phyloP scores from a whole-genome alignment of 2,888 invertebrate genomes.

The Melieria picta region DNA sequence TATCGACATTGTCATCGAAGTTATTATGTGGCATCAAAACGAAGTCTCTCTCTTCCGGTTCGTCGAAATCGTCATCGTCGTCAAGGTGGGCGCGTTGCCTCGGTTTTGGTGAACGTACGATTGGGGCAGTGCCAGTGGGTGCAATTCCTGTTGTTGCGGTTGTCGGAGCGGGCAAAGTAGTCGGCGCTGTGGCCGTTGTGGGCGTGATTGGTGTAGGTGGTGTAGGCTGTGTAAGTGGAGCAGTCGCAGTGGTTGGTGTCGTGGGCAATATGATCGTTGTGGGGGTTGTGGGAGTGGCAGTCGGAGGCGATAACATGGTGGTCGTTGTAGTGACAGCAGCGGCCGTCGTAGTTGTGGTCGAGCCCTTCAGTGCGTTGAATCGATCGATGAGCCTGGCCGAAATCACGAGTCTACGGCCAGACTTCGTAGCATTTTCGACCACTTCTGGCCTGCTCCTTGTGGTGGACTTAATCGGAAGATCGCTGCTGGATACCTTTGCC shows the following conservation, averaged over 20 bases:
- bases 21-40: not conserved
- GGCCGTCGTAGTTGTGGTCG: slow-evolving; percentile 16
- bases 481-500: not conserved
- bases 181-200: slow-evolving; percentile 5
- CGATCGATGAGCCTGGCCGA: slow-evolving; percentile 7
- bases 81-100: not conserved
- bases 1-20: not conserved
- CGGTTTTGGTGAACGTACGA: not conserved
- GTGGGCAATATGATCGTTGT: slow-evolving; percentile 22
- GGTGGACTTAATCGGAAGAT: slow-evolving; percentile 3
- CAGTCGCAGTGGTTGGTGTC: not conserved
- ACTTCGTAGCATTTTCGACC: not conserved
- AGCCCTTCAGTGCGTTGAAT: not conserved
- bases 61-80: slow-evolving; percentile 25
- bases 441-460: not conserved
- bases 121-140: not conserved
- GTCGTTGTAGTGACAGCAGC: slow-evolving; percentile 4
- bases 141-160: not conserved
- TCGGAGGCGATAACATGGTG: not conserved
- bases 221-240: too few relatives aligned
- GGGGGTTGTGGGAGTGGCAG: not conserved
- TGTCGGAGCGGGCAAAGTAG: not conserved
- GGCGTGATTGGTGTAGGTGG: slow-evolving; percentile 8
- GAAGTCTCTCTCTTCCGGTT: slow-evolving; percentile 6
- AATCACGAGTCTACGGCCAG: not conserved